Conservation (phyloP, 1,140 invertebrate species). For the Drosophila nikananu region DNA sequence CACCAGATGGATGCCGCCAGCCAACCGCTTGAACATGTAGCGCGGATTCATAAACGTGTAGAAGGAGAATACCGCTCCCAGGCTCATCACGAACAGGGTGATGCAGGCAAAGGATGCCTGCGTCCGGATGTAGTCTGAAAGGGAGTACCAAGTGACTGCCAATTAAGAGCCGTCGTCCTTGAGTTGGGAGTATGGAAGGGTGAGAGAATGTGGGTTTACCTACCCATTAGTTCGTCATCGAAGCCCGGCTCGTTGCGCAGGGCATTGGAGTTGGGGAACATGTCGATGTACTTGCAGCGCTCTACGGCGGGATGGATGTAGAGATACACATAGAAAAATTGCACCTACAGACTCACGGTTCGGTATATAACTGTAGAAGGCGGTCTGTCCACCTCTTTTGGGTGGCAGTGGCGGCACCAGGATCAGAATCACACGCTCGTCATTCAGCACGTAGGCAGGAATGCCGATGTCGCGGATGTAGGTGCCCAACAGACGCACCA, state of each 20-base stretch:
- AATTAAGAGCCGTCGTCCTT: constrained; percentile 48
- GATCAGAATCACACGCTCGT: constrained; percentile 72
- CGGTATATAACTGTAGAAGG: constrained; percentile 75
- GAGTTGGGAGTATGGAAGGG: not conserved
- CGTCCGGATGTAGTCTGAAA: constrained; percentile 92
- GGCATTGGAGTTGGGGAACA: constrained; percentile 87
- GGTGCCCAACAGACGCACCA: constrained; percentile 68
- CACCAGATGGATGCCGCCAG: constrained; percentile 93
- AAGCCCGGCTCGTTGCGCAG: constrained; percentile 86
- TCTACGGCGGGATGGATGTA: constrained; percentile 77
- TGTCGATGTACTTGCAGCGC: constrained; percentile 87
- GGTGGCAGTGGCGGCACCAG: constrained; percentile 78
- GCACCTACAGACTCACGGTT: constrained; percentile 54
- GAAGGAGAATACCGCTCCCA: constrained; percentile 93
- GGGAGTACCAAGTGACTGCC: constrained; percentile 73
- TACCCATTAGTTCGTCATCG: constrained; percentile 88
- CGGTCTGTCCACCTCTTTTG: constrained; percentile 53
- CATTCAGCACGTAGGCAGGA: constrained; percentile 70
- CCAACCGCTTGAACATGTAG: constrained; percentile 95
- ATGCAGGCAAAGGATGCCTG: constrained; percentile 94
- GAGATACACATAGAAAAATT: not conserved
- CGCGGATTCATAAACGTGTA: constrained; percentile 94
- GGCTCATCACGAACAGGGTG: constrained; percentile 91
- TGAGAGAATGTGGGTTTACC: constrained; percentile 57
- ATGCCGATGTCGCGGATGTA: constrained; percentile 77